Percentiles rank a stretch among this genome's conserved stretches.
Evolutionary conservation across 1,140 invertebrate genomes (phyloP).

Genomic region (Dolichoris vasculosae): DNA sequence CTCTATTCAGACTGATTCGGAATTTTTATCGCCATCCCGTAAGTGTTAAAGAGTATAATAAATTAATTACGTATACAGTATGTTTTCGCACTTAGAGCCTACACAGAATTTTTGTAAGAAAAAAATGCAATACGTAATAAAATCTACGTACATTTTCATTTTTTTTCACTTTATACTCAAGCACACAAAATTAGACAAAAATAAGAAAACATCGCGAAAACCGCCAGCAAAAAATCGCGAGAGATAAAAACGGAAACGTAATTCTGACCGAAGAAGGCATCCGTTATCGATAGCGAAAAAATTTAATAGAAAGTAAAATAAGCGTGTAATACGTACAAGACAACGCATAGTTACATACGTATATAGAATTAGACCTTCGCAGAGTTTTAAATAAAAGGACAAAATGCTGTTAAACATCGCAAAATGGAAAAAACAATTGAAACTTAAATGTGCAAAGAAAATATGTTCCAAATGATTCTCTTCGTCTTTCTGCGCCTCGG

Average conservation of each 20-base stretch:
- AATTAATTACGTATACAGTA: slow-evolving; percentile 26
- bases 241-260: neutral
- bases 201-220: neutral
- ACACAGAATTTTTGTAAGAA: slow-evolving; percentile 39
- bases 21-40: neutral
- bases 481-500: slow-evolving; percentile 26
- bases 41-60: neutral
- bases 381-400: neutral
- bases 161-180: neutral
- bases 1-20: neutral
- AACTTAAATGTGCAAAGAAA: neutral
- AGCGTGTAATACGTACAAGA: neutral
- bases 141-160: slow-evolving; percentile 36
- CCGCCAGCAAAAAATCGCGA: neutral
- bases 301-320: neutral
- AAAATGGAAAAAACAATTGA: neutral
- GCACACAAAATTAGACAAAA: neutral
- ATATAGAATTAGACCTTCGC: neutral
- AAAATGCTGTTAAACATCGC: neutral
- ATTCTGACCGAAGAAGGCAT: neutral
- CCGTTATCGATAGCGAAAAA: neutral
- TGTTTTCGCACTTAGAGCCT: slow-evolving; percentile 31
- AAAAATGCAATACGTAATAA: slow-evolving; percentile 48
- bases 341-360: neutral
- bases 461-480: slow-evolving; percentile 14